These are phyloP conservation scores for Diadromus collaris DNA, from an alignment of 2,888 invertebrate genomes.

Conservation along the genomic window DNA sequence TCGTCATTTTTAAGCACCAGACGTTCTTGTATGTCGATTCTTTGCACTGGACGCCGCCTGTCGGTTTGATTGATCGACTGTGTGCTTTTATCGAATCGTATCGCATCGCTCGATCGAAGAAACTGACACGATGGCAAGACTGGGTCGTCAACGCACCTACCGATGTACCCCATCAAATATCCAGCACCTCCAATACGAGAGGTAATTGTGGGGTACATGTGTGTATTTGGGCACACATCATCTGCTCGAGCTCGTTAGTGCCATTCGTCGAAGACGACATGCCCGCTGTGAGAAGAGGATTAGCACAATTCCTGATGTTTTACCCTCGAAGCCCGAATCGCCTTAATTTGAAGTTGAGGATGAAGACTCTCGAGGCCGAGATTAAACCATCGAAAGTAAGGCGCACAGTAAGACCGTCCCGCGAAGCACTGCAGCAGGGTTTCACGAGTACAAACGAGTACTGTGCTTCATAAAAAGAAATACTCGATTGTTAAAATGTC, in stretches of 20 bases:
- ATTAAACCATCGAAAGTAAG: no score
- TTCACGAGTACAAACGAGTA: no score
- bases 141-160: background rate
- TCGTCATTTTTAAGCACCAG: background rate
- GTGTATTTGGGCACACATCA: background rate
- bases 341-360: no score
- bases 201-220: slow-evolving; percentile 1
- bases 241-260: background rate
- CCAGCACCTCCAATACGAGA: background rate
- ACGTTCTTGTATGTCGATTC: background rate
- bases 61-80: background rate
- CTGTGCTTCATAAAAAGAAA: no score
- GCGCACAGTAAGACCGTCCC: no score
- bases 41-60: background rate
- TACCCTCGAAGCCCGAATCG: background rate
- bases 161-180: background rate
- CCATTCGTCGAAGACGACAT: background rate
- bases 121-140: background rate
- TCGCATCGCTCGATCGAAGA: background rate
- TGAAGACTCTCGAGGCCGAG: no score
- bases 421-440: no score
- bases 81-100: slow-evolving; percentile 1
- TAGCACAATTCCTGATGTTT: background rate
- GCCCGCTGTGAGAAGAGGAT: background rate
- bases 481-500: no score